phyloP scores from a whole-genome alignment of 1,140 invertebrate species.

The Helicoverpa zea region DNA sequence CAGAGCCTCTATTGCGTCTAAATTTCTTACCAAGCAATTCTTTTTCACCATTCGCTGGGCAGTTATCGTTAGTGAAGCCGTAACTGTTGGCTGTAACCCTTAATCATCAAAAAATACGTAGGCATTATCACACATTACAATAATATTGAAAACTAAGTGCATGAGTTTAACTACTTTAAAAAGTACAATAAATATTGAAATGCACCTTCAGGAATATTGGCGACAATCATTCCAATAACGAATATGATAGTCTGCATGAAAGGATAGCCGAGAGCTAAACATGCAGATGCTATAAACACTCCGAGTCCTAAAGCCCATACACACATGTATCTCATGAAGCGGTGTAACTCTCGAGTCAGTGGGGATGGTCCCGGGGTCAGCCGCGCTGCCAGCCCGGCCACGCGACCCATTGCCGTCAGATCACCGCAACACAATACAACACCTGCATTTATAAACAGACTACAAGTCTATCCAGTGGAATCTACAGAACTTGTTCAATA shows the following conservation, averaged over 20 bases:
- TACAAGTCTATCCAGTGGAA: not conserved
- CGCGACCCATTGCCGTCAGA: constrained; percentile 77
- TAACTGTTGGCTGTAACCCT: constrained; percentile 81
- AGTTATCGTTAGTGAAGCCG: constrained; percentile 78
- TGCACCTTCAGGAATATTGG: constrained; percentile 81
- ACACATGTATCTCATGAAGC: constrained; percentile 77
- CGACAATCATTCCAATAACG: constrained; percentile 80
- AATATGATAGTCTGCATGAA: constrained; percentile 80
- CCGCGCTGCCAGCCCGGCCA: constrained; percentile 76
- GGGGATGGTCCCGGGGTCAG: constrained; percentile 76
- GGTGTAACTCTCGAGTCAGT: constrained; percentile 67
- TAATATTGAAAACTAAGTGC: not conserved
- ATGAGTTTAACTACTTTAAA: not conserved
- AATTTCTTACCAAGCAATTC: constrained; percentile 80
- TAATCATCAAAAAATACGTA: not conserved
- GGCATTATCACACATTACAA: not conserved
- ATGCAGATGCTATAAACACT: constrained; percentile 69
- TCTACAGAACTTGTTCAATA: no score
- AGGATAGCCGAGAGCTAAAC: constrained; percentile 72
- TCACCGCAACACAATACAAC: constrained; percentile 80
- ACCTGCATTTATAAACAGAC: constrained; percentile 57
- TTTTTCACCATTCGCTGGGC: constrained; percentile 78
- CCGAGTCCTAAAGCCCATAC: constrained; percentile 73
- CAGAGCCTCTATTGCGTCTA: constrained; percentile 79
- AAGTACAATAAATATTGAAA: constrained; percentile 14